Conservation (phyloP, 2,888 invertebrate species). For the Coelopa pilipes region DNA sequence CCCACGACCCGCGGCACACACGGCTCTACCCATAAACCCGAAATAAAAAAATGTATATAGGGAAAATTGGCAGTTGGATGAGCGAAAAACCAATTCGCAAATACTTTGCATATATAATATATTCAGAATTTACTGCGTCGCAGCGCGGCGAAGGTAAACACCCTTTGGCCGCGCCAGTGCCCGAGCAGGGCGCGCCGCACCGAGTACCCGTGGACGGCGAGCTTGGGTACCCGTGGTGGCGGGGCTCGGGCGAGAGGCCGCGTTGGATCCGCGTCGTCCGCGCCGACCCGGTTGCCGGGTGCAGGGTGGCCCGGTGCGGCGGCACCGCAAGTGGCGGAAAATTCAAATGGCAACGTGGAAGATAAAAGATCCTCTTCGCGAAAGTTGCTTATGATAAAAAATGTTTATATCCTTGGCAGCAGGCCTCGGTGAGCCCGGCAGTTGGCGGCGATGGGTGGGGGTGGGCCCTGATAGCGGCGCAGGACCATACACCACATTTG, state of each 20-base stretch:
- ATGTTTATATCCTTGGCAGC: constrained; percentile 60
- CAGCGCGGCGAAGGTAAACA: constrained; percentile 57
- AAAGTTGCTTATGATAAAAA: constrained; percentile 59
- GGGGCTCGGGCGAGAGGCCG: too few species aligned
- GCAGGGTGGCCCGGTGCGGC: neutral
- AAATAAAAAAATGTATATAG: constrained; percentile 44
- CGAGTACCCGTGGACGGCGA: constrained; percentile 21
- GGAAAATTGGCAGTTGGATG: constrained; percentile 62
- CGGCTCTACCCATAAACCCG: constrained; percentile 37
- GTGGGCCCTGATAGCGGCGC: constrained; percentile 53
- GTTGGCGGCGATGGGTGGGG: constrained; percentile 54
- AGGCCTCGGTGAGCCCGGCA: constrained; percentile 60
- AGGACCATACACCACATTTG: constrained; percentile 42
- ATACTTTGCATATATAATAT: constrained; percentile 67
- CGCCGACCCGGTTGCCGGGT: neutral
- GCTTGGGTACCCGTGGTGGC: neutral
- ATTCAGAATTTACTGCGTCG: constrained; percentile 59
- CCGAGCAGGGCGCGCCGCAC: neutral
- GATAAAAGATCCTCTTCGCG: constrained; percentile 44
- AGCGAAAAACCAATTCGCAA: constrained; percentile 67
- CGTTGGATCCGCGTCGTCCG: too few species aligned
- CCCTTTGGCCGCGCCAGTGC: constrained; percentile 47
- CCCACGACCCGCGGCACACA: constrained; percentile 55
- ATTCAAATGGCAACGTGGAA: constrained; percentile 15
- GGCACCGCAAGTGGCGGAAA: neutral